phyloP scores from a whole-genome alignment of 2,797 vertebrate species.

The Phalanger gymnotis region DNA sequence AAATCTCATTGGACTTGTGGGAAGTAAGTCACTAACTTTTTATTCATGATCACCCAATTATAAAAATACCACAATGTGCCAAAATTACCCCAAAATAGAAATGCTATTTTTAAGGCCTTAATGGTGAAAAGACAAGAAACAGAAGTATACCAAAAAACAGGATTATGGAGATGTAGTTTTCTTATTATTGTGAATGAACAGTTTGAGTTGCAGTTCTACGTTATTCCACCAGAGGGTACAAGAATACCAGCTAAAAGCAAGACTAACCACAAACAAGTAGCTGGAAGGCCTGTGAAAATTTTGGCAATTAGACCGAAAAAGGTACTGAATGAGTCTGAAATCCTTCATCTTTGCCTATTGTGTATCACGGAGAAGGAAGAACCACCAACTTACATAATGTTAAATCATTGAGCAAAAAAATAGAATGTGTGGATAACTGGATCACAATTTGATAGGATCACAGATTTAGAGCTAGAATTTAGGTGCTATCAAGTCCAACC shows the following conservation, averaged over 20 bases:
- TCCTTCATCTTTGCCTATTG: neutral
- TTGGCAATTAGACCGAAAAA: neutral
- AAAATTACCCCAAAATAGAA: neutral
- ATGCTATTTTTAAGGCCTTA: neutral
- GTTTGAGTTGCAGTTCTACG: neutral
- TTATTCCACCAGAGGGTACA: neutral
- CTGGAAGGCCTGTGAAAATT: neutral
- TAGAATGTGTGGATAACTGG: neutral
- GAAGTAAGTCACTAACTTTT: neutral
- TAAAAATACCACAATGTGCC: neutral
- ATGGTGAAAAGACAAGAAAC: neutral
- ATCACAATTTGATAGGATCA: neutral
- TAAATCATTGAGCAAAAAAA: conserved; percentile 41
- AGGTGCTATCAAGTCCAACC: neutral
- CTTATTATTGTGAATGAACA: neutral
- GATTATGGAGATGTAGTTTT: neutral
- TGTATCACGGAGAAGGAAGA: neutral
- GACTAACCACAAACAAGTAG: accelerated
- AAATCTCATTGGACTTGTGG: neutral
- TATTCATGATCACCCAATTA: neutral
- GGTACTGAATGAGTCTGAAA: neutral
- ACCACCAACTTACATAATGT: neutral
- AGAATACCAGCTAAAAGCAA: conserved; percentile 34
- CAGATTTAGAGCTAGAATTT: neutral
- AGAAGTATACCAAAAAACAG: neutral